These are phyloP conservation scores for Apodemus speciosus DNA, from an alignment of 2,113 vertebrate species.

Conservation along the genomic window DNA sequence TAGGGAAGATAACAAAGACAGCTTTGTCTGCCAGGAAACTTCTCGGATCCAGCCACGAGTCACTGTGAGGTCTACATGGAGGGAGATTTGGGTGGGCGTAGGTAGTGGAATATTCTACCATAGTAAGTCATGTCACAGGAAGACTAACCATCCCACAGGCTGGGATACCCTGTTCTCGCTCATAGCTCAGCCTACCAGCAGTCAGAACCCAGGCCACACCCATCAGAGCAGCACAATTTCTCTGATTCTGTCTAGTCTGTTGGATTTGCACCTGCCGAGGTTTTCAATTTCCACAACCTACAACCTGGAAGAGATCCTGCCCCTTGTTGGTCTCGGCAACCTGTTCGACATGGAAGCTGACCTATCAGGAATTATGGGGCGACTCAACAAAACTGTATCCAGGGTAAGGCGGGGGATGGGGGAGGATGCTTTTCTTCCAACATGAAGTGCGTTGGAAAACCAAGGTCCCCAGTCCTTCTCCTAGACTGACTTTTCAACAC, in stretches of 20 bases:
- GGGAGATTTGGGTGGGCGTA: too few relatives aligned
- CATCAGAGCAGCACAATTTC: accelerated
- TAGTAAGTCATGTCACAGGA: accelerated
- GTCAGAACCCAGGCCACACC: too few relatives aligned
- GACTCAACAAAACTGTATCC: slow-evolving; percentile 65
- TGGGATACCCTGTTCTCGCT: too few relatives aligned
- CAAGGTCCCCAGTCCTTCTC: too few relatives aligned
- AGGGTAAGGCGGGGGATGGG: slow-evolving; percentile 40
- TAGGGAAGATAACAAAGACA: neutral
- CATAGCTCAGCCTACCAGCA: neutral
- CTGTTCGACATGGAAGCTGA: slow-evolving; percentile 27
- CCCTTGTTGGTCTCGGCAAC: slow-evolving; percentile 41
- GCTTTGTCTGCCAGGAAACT: neutral
- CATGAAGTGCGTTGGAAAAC: neutral
- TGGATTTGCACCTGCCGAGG: slow-evolving; percentile 67
- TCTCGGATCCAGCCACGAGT: neutral
- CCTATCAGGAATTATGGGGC: slow-evolving; percentile 39
- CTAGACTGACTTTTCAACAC: neutral
- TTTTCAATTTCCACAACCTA: slow-evolving; percentile 52
- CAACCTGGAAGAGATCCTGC: slow-evolving; percentile 59
- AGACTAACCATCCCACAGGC: accelerated
- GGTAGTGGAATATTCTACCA: neutral
- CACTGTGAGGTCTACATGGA: too few relatives aligned
- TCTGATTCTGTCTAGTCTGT: slow-evolving; percentile 41
- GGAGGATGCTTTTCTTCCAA: neutral